Percentiles rank a stretch among this genome's conserved stretches.
These are phyloP conservation scores for Myotis yumanensis DNA, from an alignment of 2,113 vertebrate genomes.

Conservation along the genomic window DNA sequence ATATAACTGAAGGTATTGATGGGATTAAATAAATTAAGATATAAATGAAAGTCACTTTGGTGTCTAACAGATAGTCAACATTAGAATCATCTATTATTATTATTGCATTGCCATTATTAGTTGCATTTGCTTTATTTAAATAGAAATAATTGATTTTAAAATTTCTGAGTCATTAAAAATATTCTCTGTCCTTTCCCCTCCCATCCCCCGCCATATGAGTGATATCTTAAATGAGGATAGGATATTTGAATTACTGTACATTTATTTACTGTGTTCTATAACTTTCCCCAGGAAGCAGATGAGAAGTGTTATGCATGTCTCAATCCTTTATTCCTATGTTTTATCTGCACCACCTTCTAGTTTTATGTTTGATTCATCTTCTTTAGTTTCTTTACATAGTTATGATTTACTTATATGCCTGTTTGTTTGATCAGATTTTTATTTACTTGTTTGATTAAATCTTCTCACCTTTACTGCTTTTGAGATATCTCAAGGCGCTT, in stretches of 20 bases:
- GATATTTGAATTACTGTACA: background rate
- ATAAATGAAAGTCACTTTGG: background rate
- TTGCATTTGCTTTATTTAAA: background rate
- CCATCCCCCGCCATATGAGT: background rate
- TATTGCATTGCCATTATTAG: background rate
- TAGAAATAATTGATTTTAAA: background rate
- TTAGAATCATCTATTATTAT: background rate
- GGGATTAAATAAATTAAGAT: background rate
- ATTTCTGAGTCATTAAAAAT: background rate
- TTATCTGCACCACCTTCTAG: background rate
- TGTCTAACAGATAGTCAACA: background rate
- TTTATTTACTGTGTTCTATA: background rate
- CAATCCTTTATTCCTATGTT: background rate
- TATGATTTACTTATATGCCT: background rate
- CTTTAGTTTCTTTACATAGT: background rate
- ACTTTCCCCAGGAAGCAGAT: background rate
- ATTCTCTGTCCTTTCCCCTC: background rate
- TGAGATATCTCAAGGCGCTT: background rate
- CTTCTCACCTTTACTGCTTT: background rate
- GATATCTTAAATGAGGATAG: background rate
- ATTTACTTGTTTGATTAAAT: background rate
- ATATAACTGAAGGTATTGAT: background rate
- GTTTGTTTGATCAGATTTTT: background rate
- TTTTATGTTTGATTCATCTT: background rate
- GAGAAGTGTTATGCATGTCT: background rate